phyloP scores from a whole-genome alignment of 2,797 vertebrate genomes.

The Gymnoscopelus braueri region DNA sequence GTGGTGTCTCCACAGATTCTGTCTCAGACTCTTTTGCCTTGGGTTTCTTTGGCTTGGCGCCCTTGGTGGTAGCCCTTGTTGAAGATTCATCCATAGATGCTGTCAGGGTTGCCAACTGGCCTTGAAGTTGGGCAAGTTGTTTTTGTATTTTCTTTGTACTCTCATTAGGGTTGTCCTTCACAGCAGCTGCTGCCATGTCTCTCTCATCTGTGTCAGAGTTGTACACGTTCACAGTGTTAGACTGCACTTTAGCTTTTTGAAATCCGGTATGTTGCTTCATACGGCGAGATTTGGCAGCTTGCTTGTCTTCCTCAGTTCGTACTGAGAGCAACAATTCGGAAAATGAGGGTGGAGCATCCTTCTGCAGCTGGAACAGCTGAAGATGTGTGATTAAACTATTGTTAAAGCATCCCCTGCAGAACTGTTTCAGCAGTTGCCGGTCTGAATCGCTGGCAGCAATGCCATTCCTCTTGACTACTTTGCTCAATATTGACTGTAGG shows the following conservation, averaged over 20 bases:
- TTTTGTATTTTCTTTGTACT: too few relatives aligned
- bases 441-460: neutral
- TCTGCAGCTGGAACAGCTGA: slow-evolving; percentile 4
- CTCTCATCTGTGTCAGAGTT: neutral
- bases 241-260: slow-evolving; percentile 7
- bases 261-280: slow-evolving; percentile 32
- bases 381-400: slow-evolving; percentile 8
- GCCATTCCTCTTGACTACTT: neutral
- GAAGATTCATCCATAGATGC: too few relatives aligned
- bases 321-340: slow-evolving; percentile 18
- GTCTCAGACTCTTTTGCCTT: too few relatives aligned
- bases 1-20: too few relatives aligned
- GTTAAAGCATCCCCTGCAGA: slow-evolving; percentile 34
- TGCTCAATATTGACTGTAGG: too few relatives aligned
- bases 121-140: too few relatives aligned
- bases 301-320: slow-evolving; percentile 21
- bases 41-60: too few relatives aligned
- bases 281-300: slow-evolving; percentile 10
- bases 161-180: neutral
- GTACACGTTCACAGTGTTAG: neutral
- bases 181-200: neutral
- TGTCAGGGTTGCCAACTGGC: too few relatives aligned
- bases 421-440: slow-evolving; percentile 14
- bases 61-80: too few relatives aligned
- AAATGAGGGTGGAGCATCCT: slow-evolving; percentile 14